Evolutionary conservation across 2,113 vertebrate species (phyloP), one percentile per base, ranked within the genome.

Genomic region (Struthio camelus): DNA sequence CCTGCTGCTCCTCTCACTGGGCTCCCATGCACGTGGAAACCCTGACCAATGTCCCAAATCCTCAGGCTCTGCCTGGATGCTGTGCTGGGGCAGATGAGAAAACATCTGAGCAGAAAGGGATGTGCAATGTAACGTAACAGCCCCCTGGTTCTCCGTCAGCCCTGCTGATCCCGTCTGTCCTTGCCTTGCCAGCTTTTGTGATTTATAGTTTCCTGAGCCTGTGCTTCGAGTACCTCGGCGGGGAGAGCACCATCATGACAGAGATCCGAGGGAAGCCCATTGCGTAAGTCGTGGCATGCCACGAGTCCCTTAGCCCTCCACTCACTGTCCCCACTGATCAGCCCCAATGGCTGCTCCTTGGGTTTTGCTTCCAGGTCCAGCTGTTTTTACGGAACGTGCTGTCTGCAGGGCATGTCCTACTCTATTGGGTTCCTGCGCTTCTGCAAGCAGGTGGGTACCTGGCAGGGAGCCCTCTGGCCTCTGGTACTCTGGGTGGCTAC

Each of bases 161-260:
- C 54, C 85, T 85, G 46, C 86, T 96, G 85, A 94, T n/a, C 1
- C 2, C 42, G 23, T 80, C 56, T 51, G 78, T 44, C 86, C 59
- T 96, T 80, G 96, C 58, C 88, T 75, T 86, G 92, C 6, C 98
- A 99, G 99, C 99, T 9, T 99, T 99, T n/a, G 99, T 99, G 89
- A 99, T 99, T 91, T 99, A 99, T 97, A 99, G 99, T 96, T 99
- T 99, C 97, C 98, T 99, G 96, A 99, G 99, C 96, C 98, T 99
- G 85, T 99, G 99, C 91, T 99, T 99, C 25, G 99, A 99, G 97
- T 99, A 99, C 95, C 98, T 99, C 0, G 99, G 99, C 42, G 99
- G 99, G 36, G 99, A 99, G 95, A 99, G 99, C 36, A 98, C 98
- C 64, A 99, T 99, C 98, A 99, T 99, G 99, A 94, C 99, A 2